These are phyloP conservation scores for Entelurus aequoreus DNA, from an alignment of 2,113 vertebrate species.

Conservation along the genomic window DNA sequence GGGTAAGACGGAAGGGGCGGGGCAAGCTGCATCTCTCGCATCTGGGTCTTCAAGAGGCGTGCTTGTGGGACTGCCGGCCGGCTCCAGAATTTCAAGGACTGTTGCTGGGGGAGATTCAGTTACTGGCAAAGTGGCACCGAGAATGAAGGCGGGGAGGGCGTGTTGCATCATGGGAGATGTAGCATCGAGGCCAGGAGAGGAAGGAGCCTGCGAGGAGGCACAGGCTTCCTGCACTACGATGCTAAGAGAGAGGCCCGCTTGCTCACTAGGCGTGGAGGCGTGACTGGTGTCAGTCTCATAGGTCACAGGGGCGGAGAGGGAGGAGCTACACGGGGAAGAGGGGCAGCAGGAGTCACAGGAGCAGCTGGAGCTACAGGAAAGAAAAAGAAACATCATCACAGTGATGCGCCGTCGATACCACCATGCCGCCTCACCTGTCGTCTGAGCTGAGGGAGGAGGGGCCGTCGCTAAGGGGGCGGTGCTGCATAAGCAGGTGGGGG, in stretches of 20 bases:
- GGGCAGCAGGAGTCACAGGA: slow-evolving; percentile 85
- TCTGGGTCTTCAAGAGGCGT: neutral
- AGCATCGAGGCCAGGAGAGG: slow-evolving; percentile 26
- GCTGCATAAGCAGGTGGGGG: slow-evolving; percentile 58
- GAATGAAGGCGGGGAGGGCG: slow-evolving; percentile 1
- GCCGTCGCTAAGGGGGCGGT: slow-evolving; percentile 61
- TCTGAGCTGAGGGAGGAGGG: slow-evolving; percentile 78
- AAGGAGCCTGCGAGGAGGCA: slow-evolving; percentile 17
- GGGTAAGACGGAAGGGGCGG: slow-evolving; percentile 6
- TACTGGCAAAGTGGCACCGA: slow-evolving; percentile 13
- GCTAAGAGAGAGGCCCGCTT: slow-evolving; percentile 36
- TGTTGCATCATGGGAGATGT: slow-evolving; percentile 40
- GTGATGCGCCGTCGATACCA: neutral
- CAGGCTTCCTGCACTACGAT: slow-evolving; percentile 20
- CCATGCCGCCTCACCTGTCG: slow-evolving; percentile 60
- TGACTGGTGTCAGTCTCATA: slow-evolving; percentile 79
- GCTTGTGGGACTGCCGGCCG: too few species aligned
- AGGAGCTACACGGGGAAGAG: slow-evolving; percentile 81
- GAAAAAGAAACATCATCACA: neutral
- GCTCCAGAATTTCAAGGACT: too few species aligned
- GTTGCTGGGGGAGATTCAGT: slow-evolving; percentile 10
- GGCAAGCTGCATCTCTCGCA: slow-evolving; percentile 6
- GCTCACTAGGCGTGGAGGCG: slow-evolving; percentile 69
- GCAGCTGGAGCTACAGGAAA: slow-evolving; percentile 72
- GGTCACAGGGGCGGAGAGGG: slow-evolving; percentile 71